Percentiles rank a stretch among this genome's conserved stretches.
Evolutionary conservation across 2,113 vertebrate genomes (phyloP).

Genomic region (Gopherus evgoodei): DNA sequence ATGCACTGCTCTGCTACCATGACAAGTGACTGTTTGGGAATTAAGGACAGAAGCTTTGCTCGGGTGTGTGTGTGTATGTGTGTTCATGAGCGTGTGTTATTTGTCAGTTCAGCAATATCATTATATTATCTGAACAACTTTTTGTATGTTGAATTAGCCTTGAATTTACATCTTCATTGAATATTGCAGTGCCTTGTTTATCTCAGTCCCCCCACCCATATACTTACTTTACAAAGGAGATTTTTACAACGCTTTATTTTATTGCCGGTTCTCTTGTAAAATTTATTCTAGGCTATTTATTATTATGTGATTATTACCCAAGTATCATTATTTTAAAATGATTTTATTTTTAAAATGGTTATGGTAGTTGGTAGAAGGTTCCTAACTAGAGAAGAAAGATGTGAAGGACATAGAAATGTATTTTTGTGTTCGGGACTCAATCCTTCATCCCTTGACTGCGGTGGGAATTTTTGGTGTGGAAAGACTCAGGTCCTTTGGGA

Average conservation of each 20-base stretch:
- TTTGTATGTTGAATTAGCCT: not conserved
- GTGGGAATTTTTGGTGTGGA: not conserved
- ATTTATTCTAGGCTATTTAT: not conserved
- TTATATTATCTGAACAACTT: not conserved
- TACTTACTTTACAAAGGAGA: not conserved
- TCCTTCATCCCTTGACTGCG: conserved; percentile 32
- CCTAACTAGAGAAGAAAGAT: not conserved
- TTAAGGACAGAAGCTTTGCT: not conserved
- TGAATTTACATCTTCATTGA: not conserved
- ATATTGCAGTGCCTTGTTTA: not conserved
- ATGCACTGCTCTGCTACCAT: not conserved
- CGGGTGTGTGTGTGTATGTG: not conserved
- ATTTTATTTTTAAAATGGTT: not conserved
- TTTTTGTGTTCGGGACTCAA: not conserved
- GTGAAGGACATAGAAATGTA: not conserved
- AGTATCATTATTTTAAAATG: not conserved
- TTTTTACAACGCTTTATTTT: not conserved
- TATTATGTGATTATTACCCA: not conserved
- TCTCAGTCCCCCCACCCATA: no score
- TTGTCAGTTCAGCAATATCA: not conserved
- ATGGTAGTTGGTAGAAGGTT: not conserved
- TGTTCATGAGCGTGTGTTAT: not conserved
- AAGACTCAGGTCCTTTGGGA: not conserved
- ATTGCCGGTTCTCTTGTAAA: not conserved
- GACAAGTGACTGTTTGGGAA: not conserved